Evolutionary conservation across 1,140 invertebrate species (phyloP).

Genomic region (Megalonaias nervosa): DNA sequence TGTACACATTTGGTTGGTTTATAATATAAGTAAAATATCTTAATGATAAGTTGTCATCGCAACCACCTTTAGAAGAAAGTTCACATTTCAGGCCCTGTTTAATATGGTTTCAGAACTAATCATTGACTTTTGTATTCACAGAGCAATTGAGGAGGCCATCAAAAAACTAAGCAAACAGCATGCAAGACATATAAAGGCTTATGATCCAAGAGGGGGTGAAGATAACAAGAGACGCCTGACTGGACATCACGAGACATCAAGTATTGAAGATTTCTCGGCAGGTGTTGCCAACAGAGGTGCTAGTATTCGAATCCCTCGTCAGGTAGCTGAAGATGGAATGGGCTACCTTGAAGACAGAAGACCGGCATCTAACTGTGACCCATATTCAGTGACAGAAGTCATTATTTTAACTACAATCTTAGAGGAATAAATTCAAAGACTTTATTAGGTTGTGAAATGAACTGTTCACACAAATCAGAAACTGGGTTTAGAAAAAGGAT

Average conservation of each 20-base stretch:
- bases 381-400: constrained; percentile 78
- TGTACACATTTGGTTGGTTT: too few relatives aligned
- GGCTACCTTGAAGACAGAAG: constrained; percentile 95
- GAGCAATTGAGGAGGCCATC: constrained; percentile 74
- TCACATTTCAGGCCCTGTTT: too few relatives aligned
- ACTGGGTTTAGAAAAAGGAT: too few relatives aligned
- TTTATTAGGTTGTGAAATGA: too few relatives aligned
- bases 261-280: constrained; percentile 69
- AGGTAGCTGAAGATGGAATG: constrained; percentile 86
- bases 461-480: too few relatives aligned
- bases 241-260: constrained; percentile 72
- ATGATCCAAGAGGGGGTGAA: constrained; percentile 81
- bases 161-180: constrained; percentile 89
- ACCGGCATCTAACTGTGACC: constrained; percentile 95
- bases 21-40: too few relatives aligned
- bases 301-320: constrained; percentile 76
- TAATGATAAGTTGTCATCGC: too few relatives aligned
- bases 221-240: constrained; percentile 74
- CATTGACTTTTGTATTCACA: constrained; percentile 35
- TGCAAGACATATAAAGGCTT: constrained; percentile 88
- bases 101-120: too few relatives aligned
- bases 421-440: constrained; percentile 12
- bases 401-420: constrained; percentile 62
- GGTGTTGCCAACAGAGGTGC: constrained; percentile 75
- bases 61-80: too few relatives aligned